Evolutionary conservation across 2,888 invertebrate species (phyloP).

Genomic region (Monochamus alternatus): DNA sequence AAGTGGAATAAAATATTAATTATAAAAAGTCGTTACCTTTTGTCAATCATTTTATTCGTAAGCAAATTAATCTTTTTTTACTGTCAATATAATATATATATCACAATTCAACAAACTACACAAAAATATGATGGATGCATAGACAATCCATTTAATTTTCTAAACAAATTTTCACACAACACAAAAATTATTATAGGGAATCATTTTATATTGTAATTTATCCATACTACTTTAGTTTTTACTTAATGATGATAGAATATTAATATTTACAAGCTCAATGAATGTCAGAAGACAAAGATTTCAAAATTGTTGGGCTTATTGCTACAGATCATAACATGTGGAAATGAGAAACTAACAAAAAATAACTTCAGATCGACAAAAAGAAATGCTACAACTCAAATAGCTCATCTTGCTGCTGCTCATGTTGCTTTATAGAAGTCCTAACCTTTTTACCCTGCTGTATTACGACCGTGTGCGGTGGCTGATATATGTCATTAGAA

Average conservation of each 20-base stretch:
- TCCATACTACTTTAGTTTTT: slow-evolving; percentile 9
- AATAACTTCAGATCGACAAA: slow-evolving; percentile 18
- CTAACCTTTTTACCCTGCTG: slow-evolving; percentile 87
- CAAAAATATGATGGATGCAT: neutral
- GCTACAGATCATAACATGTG: slow-evolving; percentile 21
- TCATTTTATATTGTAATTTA: neutral
- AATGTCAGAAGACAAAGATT: slow-evolving; percentile 18
- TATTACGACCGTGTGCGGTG: slow-evolving; percentile 75
- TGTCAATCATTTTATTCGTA: neutral
- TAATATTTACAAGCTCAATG: slow-evolving; percentile 37
- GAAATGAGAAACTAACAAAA: slow-evolving; percentile 29
- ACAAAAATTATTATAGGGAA: slow-evolving; percentile 5
- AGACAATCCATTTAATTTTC: neutral
- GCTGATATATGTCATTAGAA: slow-evolving; percentile 57
- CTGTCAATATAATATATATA: neutral
- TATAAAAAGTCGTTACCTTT: neutral
- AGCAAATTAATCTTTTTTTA: neutral
- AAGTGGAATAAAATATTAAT: neutral
- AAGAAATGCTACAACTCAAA: slow-evolving; percentile 87
- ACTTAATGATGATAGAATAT: slow-evolving; percentile 20
- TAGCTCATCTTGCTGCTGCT: slow-evolving; percentile 90
- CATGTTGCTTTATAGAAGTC: slow-evolving; percentile 85
- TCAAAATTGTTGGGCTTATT: slow-evolving; percentile 28
- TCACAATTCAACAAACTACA: slow-evolving; percentile 1
- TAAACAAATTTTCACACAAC: slow-evolving; percentile 14